Base-by-base conservation (phyloP, 1,140 invertebrate species). In the Rhagoletis zephyria region DNA sequence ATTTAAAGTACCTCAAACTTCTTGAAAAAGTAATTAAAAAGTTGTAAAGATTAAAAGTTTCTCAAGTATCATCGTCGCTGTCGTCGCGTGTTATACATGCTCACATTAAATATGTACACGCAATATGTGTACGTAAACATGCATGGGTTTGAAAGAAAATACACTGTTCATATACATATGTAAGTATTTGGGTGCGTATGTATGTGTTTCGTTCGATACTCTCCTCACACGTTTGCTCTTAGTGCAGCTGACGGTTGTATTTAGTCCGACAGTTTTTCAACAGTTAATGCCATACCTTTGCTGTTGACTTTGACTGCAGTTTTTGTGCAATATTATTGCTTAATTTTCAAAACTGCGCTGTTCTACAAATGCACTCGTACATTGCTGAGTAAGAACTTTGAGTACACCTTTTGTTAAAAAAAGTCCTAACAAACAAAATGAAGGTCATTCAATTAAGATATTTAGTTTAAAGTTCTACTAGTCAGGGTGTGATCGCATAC, bases 11-110 rank as follows among this genome's bases (percentile, higher is more conserved):
- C 14, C 67, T 3, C 45, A 65, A 88, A 88, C 67, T 88, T 88
- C 87, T 87, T 87, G 67, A 88, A 87, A 88, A 88, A 87, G 87
- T 88, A 88, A 88, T 88, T 88, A 88, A 88, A 88, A 88, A 86
- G 86, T 88, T 86, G 85, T 59, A 88, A 88, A 88, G 87, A 88
- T 87, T 88, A 88, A 88, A 67, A 88, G 87, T 87, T 85, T 88
- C 87, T 85, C 56, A 77, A 85, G 85, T 67, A 63, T 70, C 70
- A 48, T 61, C 9, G 61, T 81, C 74, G 74, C 48, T 30, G 30
- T 30, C 30, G 30, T 30, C 30, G 30, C 30, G 30, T 30, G 74
- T 81, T 45, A 45, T 16, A 56, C 48, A 81, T 81, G 74, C 74
- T 81, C 48, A 81, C 48, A 56, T 81, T 45, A 56, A 77, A 3